Evolutionary conservation across 2,888 invertebrate genomes (phyloP).

Genomic region (Malthinus flaveolus): DNA sequence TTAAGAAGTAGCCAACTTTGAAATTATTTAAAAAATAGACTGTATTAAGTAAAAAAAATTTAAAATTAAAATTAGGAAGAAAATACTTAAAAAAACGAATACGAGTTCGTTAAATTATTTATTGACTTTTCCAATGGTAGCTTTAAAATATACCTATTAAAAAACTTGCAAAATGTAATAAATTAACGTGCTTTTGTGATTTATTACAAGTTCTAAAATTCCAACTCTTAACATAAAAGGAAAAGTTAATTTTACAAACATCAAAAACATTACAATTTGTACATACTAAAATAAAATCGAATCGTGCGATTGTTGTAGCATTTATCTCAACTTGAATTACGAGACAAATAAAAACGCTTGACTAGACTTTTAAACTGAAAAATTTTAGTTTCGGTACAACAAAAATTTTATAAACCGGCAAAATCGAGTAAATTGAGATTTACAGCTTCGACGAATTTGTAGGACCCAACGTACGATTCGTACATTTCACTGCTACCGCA

Average conservation of each 20-base stretch:
- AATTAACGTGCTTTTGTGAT: constrained; percentile 34
- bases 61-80: no score
- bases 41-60: no score
- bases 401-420: no score
- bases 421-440: no score
- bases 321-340: background rate
- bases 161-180: constrained; percentile 36
- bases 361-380: no score
- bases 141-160: constrained; percentile 39
- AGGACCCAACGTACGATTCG: no score
- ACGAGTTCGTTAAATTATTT: constrained; percentile 30
- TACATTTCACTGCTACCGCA: no score
- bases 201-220: constrained; percentile 11
- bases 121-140: constrained; percentile 42
- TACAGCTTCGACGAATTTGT: no score
- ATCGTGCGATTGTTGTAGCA: constrained; percentile 8
- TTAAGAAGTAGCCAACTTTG: no score
- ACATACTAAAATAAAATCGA: constrained; percentile 14
- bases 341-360: no score
- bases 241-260: constrained; percentile 15
- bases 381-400: no score
- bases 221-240: constrained; percentile 10
- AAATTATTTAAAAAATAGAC: no score
- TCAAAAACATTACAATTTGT: constrained; percentile 13
- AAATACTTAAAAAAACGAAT: background rate